A percentile compares a stretch with the other conserved stretches of the same genome.
These are phyloP conservation scores for Labroides dimidiatus DNA, from an alignment of 2,797 vertebrate genomes.

Conservation along the genomic window DNA sequence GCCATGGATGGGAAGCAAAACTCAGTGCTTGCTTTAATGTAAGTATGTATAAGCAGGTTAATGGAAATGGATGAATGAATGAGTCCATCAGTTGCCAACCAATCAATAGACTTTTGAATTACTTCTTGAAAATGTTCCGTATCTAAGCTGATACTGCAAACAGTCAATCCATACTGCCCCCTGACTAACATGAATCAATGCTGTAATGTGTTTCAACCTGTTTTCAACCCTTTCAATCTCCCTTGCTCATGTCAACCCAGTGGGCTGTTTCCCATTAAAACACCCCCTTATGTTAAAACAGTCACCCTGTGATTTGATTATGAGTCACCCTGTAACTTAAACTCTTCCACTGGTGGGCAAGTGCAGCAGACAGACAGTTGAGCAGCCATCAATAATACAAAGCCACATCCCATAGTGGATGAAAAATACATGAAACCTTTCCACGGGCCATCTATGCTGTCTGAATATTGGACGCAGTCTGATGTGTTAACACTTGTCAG, in stretches of 20 bases:
- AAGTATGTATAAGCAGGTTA: not conserved
- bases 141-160: constrained; percentile 26
- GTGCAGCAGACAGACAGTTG: constrained; percentile 41
- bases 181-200: constrained; percentile 30
- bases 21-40: not conserved
- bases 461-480: constrained; percentile 23
- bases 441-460: constrained; percentile 22
- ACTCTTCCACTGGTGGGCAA: constrained; percentile 32
- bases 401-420: constrained; percentile 50
- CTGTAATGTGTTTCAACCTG: constrained; percentile 17
- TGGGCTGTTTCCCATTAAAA: constrained; percentile 41
- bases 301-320: constrained; percentile 57
- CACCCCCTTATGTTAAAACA: constrained; percentile 8
- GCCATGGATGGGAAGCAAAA: constrained; percentile 1
- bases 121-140: constrained; percentile 23
- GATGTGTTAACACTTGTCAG: constrained; percentile 19
- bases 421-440: constrained; percentile 70
- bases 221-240: constrained; percentile 29
- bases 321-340: constrained; percentile 51
- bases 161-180: constrained; percentile 9
- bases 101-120: constrained; percentile 37
- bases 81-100: constrained; percentile 15
- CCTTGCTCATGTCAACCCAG: constrained; percentile 28
- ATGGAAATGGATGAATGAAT: constrained; percentile 17
- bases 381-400: constrained; percentile 69